Conservation (phyloP, 2,888 invertebrate species). For the Lasioglossum malachurum region DNA sequence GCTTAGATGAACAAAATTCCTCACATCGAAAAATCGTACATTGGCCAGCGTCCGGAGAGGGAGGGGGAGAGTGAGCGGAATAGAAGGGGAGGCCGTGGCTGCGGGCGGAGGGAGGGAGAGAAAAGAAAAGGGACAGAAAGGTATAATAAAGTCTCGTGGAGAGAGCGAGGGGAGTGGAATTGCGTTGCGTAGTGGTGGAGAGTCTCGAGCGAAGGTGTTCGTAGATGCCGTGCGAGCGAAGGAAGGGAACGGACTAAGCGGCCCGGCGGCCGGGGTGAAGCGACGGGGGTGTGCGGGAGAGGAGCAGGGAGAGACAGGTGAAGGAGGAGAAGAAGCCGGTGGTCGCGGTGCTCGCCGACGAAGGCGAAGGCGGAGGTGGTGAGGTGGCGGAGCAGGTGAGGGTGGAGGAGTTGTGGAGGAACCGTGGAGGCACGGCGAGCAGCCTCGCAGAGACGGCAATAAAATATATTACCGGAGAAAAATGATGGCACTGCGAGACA, state of each 20-base stretch:
- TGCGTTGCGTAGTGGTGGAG: constrained; percentile 67
- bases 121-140: constrained; percentile 70
- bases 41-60: too few species aligned
- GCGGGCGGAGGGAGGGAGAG: constrained; percentile 13
- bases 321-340: constrained; percentile 44
- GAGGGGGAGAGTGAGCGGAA: neutral
- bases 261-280: constrained; percentile 33
- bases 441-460: constrained; percentile 74
- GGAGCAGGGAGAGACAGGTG: constrained; percentile 43
- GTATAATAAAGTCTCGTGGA: constrained; percentile 80
- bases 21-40: too few species aligned
- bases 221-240: constrained; percentile 60
- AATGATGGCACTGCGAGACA: constrained; percentile 81
- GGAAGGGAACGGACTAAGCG: constrained; percentile 37
- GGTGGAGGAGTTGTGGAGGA: constrained; percentile 37
- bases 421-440: constrained; percentile 20
- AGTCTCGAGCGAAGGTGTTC: constrained; percentile 70
- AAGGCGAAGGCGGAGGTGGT: constrained; percentile 32
- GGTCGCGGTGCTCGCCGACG: constrained; percentile 36
- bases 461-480: constrained; percentile 83
- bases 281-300: constrained; percentile 13
- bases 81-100: constrained; percentile 11
- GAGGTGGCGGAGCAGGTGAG: constrained; percentile 43
- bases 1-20: too few species aligned
- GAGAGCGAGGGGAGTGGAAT: constrained; percentile 70